Conservation (phyloP, 2,888 invertebrate genomes). For the Mythimna ferrago region DNA sequence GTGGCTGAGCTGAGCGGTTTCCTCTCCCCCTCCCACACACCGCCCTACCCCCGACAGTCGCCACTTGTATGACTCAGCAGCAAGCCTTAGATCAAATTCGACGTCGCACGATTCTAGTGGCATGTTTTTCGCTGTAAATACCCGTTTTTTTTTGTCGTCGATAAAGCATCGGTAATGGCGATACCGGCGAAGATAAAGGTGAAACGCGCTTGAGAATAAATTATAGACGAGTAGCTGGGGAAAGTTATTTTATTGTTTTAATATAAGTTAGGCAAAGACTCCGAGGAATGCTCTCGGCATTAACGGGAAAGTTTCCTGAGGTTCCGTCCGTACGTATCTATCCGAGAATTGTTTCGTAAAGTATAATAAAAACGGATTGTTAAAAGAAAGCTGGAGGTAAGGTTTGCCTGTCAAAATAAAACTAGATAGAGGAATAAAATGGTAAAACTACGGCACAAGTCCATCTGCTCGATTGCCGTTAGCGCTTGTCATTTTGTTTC, state of each 20-base stretch:
- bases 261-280: constrained; percentile 73
- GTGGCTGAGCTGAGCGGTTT: constrained; percentile 84
- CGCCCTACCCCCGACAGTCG: constrained; percentile 69
- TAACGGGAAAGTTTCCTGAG: constrained; percentile 66
- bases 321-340: constrained; percentile 66
- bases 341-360: constrained; percentile 67
- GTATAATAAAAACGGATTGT: constrained; percentile 59
- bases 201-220: constrained; percentile 72
- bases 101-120: constrained; percentile 81
- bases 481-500: constrained; percentile 60
- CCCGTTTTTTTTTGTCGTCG: constrained; percentile 74
- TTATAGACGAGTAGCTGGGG: constrained; percentile 65
- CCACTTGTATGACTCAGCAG: constrained; percentile 87
- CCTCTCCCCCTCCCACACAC: constrained; percentile 68
- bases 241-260: constrained; percentile 76
- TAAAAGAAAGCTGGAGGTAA: constrained; percentile 41
- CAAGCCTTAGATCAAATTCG: constrained; percentile 86
- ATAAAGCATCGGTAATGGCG: constrained; percentile 81
- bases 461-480: constrained; percentile 41
- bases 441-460: constrained; percentile 27
- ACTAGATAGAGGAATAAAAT: constrained; percentile 45
- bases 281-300: constrained; percentile 60
- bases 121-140: constrained; percentile 84
- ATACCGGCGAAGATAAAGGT: constrained; percentile 79
- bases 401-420: constrained; percentile 36